Evolutionary conservation across 2,888 invertebrate species (phyloP).

Genomic region (Seira sanloemensis): DNA sequence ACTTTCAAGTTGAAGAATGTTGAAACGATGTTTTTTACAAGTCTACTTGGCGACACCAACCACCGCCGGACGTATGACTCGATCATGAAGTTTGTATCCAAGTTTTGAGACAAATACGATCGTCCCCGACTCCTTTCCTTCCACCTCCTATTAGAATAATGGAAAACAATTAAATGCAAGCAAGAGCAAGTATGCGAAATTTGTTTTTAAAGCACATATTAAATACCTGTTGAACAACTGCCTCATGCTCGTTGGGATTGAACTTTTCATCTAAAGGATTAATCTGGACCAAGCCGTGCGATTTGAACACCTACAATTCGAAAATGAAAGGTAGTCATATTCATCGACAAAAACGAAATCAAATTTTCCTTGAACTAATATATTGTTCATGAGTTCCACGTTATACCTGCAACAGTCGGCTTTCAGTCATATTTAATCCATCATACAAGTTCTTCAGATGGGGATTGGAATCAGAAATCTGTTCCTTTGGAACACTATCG

Average conservation of each 20-base stretch:
- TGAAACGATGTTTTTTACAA: too few relatives aligned
- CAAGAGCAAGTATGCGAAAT: neutral
- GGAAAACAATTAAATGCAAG: neutral
- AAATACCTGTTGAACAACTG: constrained; percentile 91
- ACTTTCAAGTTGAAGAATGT: too few relatives aligned
- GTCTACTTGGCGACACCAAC: constrained; percentile 93
- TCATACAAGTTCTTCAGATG: constrained; percentile 91
- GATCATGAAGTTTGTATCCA: constrained; percentile 95
- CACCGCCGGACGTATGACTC: constrained; percentile 95
- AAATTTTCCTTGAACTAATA: too few relatives aligned
- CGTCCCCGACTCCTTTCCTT: constrained; percentile 88
- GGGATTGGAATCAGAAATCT: constrained; percentile 82
- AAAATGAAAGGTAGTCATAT: neutral
- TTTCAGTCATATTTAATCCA: constrained; percentile 92
- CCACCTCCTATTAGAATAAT: constrained; percentile 80
- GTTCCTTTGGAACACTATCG: constrained; percentile 89
- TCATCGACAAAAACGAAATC: neutral
- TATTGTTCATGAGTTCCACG: too few relatives aligned
- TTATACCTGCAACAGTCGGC: constrained; percentile 85
- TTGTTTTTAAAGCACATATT: neutral
- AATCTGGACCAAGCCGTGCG: constrained; percentile 92
- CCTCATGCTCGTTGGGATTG: constrained; percentile 97
- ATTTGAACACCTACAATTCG: constrained; percentile 84
- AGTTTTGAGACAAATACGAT: constrained; percentile 95
- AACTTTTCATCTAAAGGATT: constrained; percentile 95